Evolutionary conservation across 2,113 vertebrate genomes (phyloP).

Genomic region (Thamnaconus septentrionalis): DNA sequence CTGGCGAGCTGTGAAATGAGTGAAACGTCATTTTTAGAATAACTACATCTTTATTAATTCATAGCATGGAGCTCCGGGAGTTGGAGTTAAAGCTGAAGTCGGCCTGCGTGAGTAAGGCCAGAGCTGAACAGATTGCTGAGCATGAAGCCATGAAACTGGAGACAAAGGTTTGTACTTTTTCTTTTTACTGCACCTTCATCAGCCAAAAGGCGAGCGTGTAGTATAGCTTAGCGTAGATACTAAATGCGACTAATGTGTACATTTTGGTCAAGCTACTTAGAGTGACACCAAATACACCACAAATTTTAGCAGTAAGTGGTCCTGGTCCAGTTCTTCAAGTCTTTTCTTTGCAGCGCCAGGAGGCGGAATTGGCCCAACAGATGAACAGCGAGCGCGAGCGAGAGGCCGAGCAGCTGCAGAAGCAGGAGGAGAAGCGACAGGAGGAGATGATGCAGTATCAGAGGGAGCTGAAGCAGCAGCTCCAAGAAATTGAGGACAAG

Average conservation of each 20-base stretch:
- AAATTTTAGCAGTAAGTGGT: no score
- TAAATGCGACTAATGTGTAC: background rate
- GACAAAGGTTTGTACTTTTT: conserved; percentile 76
- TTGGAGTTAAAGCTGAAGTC: conserved; percentile 86
- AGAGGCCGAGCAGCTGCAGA: conserved; percentile 66
- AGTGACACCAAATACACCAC: no score
- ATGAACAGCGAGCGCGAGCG: conserved; percentile 80
- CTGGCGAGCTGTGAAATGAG: no score
- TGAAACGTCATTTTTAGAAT: no score
- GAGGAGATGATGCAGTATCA: conserved; percentile 77
- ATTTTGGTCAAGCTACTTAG: no score
- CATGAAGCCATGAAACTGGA: conserved; percentile 81
- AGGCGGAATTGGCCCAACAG: conserved; percentile 76
- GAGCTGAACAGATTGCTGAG: conserved; percentile 90
- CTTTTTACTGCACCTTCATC: background rate
- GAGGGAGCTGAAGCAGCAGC: conserved; percentile 84
- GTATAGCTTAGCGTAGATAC: no score
- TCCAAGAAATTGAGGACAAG: conserved; percentile 82
- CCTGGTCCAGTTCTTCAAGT: no score
- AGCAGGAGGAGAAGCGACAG: conserved; percentile 69
- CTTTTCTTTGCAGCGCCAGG: conserved; percentile 73
- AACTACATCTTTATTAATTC: background rate
- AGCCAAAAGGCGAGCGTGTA: background rate
- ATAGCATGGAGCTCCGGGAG: conserved; percentile 87
- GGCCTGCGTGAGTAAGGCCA: conserved; percentile 87